Percentiles rank a stretch among this genome's conserved stretches.
phyloP scores from a whole-genome alignment of 2,797 vertebrate genomes.

The Gymnopithys bicolor region DNA sequence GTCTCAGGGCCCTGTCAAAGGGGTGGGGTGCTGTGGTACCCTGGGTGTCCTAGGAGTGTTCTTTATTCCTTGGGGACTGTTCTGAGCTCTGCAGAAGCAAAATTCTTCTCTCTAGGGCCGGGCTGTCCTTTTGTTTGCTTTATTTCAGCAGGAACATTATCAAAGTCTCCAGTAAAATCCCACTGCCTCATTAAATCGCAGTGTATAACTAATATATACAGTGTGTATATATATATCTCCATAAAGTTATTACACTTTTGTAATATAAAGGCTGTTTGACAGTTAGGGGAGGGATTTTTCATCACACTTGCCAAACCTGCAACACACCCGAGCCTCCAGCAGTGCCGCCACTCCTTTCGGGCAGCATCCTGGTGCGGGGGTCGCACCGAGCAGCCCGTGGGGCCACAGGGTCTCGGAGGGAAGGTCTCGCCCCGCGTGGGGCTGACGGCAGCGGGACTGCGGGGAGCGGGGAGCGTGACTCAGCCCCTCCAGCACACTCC shows the following conservation, averaged over 20 bases:
- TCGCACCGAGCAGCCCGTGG: not conserved
- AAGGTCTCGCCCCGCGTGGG: fast-evolving
- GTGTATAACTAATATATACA: not conserved
- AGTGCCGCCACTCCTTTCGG: fast-evolving
- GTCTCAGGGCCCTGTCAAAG: not conserved
- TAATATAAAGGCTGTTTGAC: not conserved
- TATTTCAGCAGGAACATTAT: not conserved
- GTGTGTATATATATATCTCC: fast-evolving
- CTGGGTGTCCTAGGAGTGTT: not conserved
- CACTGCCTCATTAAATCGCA: not conserved
- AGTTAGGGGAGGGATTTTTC: not conserved
- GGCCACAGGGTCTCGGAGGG: fast-evolving
- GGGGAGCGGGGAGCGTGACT: not conserved
- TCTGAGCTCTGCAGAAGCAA: not conserved
- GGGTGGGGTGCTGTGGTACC: fast-evolving
- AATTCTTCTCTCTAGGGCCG: fast-evolving
- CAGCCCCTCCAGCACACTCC: not conserved
- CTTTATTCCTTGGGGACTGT: not conserved
- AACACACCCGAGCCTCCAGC: fast-evolving
- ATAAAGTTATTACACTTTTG: not conserved
- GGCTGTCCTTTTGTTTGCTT: not conserved
- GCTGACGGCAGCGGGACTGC: not conserved
- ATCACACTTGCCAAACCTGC: not conserved
- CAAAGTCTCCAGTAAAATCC: not conserved
- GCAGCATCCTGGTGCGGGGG: fast-evolving